Percentiles rank a stretch among this genome's conserved stretches.
Evolutionary conservation across 2,888 invertebrate species (phyloP).

Genomic region (Tachina lurida): DNA sequence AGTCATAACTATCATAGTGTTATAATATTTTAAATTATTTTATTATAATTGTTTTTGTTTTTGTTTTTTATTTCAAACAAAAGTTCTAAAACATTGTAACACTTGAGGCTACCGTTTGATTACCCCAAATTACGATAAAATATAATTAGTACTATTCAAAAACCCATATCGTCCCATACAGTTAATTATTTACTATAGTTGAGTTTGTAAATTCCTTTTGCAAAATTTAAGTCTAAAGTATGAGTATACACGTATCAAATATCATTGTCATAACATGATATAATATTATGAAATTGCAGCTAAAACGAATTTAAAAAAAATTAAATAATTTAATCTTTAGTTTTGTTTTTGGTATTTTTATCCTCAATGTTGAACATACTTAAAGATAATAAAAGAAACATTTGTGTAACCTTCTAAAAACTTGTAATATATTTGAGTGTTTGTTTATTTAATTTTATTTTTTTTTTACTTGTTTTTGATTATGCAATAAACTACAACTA

Average conservation of each 20-base stretch:
- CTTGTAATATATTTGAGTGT: slow-evolving; percentile 46
- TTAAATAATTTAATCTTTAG: slow-evolving; percentile 30
- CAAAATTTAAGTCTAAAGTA: slow-evolving; percentile 19
- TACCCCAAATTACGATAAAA: too few relatives aligned
- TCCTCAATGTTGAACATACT: slow-evolving; percentile 33
- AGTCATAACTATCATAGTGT: too few relatives aligned
- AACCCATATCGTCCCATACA: background rate
- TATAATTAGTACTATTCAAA: background rate
- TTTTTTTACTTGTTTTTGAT: slow-evolving; percentile 25
- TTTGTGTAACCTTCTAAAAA: slow-evolving; percentile 66
- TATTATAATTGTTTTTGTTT: too few relatives aligned
- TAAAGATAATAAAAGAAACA: slow-evolving; percentile 55
- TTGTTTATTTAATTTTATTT: slow-evolving; percentile 4
- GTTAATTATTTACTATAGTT: slow-evolving; percentile 8
- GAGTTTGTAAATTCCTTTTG: background rate
- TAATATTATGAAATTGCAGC: slow-evolving; percentile 37
- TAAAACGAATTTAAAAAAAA: background rate
- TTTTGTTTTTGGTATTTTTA: background rate
- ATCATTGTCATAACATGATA: slow-evolving; percentile 55
- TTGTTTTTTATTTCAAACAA: too few relatives aligned
- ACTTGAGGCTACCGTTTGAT: too few relatives aligned
- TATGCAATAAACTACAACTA: slow-evolving; percentile 63
- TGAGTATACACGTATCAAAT: background rate
- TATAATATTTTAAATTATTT: too few relatives aligned
- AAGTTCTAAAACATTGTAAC: too few relatives aligned